Percentiles rank a stretch among this genome's conserved stretches.
These are phyloP conservation scores for Anthopleura xanthogrammica DNA, from an alignment of 92 coral and sea anemone genomes.

Conservation along the genomic window DNA sequence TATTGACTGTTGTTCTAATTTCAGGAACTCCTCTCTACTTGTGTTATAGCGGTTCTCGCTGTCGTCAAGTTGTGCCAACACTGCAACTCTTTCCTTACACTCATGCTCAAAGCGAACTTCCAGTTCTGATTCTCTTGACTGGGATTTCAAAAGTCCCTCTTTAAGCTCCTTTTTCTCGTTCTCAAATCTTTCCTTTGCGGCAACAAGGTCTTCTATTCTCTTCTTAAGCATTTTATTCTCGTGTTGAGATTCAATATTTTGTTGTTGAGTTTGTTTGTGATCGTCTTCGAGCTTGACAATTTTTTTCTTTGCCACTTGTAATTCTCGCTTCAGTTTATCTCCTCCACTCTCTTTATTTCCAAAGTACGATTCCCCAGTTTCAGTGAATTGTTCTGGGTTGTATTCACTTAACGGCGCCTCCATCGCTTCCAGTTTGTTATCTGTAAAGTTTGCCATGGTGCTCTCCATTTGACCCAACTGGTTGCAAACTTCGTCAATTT, in stretches of 20 bases:
- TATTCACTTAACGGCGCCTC: conserved; percentile 33
- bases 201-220: conserved; percentile 73
- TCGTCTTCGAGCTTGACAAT: conserved; percentile 78
- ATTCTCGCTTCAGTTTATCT: conserved; percentile 68
- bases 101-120: conserved; percentile 93
- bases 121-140: conserved; percentile 77
- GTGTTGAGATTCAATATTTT: conserved; percentile 80
- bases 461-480: conserved; percentile 84
- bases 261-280: conserved; percentile 81
- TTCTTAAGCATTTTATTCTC: conserved; percentile 78
- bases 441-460: conserved; percentile 59
- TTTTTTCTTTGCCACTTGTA: conserved; percentile 75
- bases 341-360: conserved; percentile 59
- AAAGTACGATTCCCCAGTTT: conserved; percentile 24
- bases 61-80: conserved; percentile 84
- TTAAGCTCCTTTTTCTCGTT: conserved; percentile 76
- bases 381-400: conserved; percentile 20
- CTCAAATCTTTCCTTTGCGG: conserved; percentile 68
- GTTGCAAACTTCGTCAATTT: conserved; percentile 59
- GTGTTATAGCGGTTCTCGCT: conserved; percentile 62
- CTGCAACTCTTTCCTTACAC: conserved; percentile 82
- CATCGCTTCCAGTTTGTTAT: conserved; percentile 58
- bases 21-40: conserved; percentile 80
- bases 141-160: conserved; percentile 65
- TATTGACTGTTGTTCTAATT: conserved; percentile 83